phyloP scores from a whole-genome alignment of 2,888 invertebrate genomes.

The Tuberolachnus salignus region DNA sequence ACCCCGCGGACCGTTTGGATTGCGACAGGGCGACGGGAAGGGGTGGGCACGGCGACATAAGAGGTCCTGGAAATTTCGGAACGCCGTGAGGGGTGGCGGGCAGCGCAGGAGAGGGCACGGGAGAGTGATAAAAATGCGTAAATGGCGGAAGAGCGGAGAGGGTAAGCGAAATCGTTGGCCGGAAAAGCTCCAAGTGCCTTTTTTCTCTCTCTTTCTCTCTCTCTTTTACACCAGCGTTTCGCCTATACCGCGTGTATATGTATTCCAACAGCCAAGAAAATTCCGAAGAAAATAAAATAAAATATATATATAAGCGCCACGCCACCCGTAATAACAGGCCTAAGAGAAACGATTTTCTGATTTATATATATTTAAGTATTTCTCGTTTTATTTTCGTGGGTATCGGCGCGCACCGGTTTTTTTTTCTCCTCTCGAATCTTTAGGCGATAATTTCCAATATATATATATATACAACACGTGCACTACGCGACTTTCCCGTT shows the following conservation, averaged over 20 bases:
- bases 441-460: no score
- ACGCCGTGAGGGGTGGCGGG: slow-evolving; percentile 28
- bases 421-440: no score
- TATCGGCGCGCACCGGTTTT: no score
- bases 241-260: background rate
- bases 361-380: slow-evolving; percentile 31
- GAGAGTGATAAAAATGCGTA: slow-evolving; percentile 53
- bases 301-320: slow-evolving; percentile 8
- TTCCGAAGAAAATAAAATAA: slow-evolving; percentile 44
- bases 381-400: background rate
- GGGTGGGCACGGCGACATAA: slow-evolving; percentile 41
- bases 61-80: slow-evolving; percentile 53
- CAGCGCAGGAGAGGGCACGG: background rate
- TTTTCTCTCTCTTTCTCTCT: slow-evolving; percentile 7
- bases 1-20: slow-evolving; percentile 15
- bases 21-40: background rate
- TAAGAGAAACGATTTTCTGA: slow-evolving; percentile 27
- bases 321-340: slow-evolving; percentile 11
- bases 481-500: no score
- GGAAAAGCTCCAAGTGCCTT: slow-evolving; percentile 55
- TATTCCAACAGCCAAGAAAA: slow-evolving; percentile 43
- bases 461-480: no score
- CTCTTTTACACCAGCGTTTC: slow-evolving; percentile 19
- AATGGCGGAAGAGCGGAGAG: slow-evolving; percentile 44
- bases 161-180: slow-evolving; percentile 53